Percentiles rank a stretch among this genome's conserved stretches.
phyloP scores from a whole-genome alignment of 1,140 invertebrate species.

The Maconellicoccus hirsutus region DNA sequence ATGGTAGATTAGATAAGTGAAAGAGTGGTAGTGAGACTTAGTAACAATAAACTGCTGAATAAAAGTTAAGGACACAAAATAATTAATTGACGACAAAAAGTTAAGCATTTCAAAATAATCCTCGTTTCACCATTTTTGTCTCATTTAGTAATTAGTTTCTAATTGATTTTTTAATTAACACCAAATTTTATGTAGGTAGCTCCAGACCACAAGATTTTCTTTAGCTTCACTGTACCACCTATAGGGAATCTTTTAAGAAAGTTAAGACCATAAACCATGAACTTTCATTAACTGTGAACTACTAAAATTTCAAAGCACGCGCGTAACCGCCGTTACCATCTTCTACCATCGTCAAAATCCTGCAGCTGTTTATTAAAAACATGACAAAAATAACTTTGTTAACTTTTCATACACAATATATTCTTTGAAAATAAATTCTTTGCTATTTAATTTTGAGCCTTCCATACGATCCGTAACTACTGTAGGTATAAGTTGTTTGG shows the following conservation, averaged over 20 bases:
- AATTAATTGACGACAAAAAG: too few relatives aligned
- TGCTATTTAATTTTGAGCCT: background rate
- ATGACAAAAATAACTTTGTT: slow-evolving; percentile 1
- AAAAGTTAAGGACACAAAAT: too few relatives aligned
- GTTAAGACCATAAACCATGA: background rate
- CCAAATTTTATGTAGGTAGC: background rate
- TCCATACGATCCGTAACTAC: too few relatives aligned
- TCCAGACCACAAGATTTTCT: background rate
- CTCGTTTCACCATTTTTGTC: too few relatives aligned
- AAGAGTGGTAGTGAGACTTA: too few relatives aligned
- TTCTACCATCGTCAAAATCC: background rate
- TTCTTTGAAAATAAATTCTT: background rate
- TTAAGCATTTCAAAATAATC: too few relatives aligned
- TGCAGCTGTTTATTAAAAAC: background rate
- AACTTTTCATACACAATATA: background rate
- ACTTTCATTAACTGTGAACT: slow-evolving; percentile 4
- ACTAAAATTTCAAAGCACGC: background rate
- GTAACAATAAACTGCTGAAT: too few relatives aligned
- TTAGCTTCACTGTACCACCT: background rate
- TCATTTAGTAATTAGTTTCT: background rate
- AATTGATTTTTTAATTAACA: slow-evolving; percentile 6
- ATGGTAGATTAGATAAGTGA: too few relatives aligned
- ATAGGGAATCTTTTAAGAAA: slow-evolving; percentile 5
- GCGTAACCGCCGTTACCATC: background rate
- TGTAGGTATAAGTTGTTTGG: too few relatives aligned